Base-by-base conservation (phyloP, 2,113 vertebrate genomes). In the Aspidoscelis tigris region DNA sequence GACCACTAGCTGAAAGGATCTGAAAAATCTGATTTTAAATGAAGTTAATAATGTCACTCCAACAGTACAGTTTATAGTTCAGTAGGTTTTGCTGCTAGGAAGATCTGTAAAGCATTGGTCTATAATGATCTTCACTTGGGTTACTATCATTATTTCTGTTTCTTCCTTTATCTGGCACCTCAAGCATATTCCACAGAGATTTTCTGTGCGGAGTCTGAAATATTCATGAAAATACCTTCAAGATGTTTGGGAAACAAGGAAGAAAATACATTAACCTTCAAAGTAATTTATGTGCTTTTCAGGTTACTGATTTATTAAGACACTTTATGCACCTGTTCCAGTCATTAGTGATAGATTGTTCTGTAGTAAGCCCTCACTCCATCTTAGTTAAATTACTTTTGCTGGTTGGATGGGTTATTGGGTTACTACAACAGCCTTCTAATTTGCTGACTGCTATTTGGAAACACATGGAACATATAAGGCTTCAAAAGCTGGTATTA, bases 261-360 rank as follows among this genome's bases (percentile, higher is more conserved):
- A 39, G 81, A 91, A 94, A 90, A 89, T 88, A 77, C 90, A 94
- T 93, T 94, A 94, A 93, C 91, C 92, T 94, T 93, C 94, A 91
- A 91, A 94, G 89, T 94, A 94, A 94, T 89, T 89, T 81, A 92
- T 93, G 89, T 92, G 89, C 89, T 93, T 94, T 93, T 81, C 68
- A 89, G 85, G 87, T 87, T 93, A 92, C 91, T 93, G 92, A 93
- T 94, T 91, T 94, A 93, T 94, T 93, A 92, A 92, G 92, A 91
- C 89, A 91, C 87, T 93, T 89, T 80, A 53, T 94, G 90, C 91
- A 93, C 91, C 93, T 94, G 91, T 93, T 94, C 87, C 86, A 92
- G 88, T 93, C 87, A 91, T 90, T 93, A 89, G 85, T 92, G 88
- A 91, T 93, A 89, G 88, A 93, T 90, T 89, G 86, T 93, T 91